Conservation (phyloP, 2,888 invertebrate species). For the Hyppa rectilinea region DNA sequence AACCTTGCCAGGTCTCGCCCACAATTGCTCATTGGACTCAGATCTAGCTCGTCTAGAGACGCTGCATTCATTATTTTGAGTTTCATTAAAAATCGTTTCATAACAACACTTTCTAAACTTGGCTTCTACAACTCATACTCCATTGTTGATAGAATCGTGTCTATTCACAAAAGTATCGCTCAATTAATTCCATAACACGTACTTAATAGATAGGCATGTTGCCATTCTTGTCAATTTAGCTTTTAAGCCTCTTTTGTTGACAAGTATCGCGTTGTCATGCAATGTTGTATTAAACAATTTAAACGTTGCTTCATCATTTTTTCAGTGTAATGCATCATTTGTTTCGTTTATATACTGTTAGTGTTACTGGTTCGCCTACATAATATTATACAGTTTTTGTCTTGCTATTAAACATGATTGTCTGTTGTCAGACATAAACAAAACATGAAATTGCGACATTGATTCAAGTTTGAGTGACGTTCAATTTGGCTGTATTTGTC, state of each 20-base stretch:
- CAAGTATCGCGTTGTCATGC: conserved; percentile 39
- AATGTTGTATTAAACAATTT: conserved; percentile 33
- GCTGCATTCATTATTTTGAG: conserved; percentile 57
- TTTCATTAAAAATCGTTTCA: conserved; percentile 58
- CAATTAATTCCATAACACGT: conserved; percentile 36
- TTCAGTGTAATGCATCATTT: conserved; percentile 57
- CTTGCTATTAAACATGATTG: conserved; percentile 76
- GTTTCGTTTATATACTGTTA: conserved; percentile 61
- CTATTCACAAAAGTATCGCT: conserved; percentile 17
- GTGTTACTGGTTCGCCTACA: conserved; percentile 75
- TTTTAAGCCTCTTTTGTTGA: conserved; percentile 38
- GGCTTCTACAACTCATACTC: conserved; percentile 25
- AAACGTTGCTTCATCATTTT: conserved; percentile 45
- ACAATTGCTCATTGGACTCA: conserved; percentile 65
- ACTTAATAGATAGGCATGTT: conserved; percentile 39
- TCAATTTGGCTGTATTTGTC: conserved; percentile 71
- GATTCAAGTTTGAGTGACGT: conserved; percentile 77
- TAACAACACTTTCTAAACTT: conserved; percentile 62
- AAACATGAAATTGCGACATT: conserved; percentile 70
- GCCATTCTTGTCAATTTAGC: conserved; percentile 45
- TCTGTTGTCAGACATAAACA: conserved; percentile 75
- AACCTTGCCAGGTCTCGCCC: conserved; percentile 63
- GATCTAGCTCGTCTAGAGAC: conserved; percentile 61
- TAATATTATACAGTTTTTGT: conserved; percentile 54
- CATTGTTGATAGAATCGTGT: conserved; percentile 41